A percentile compares a stretch with the other conserved stretches of the same genome.
Evolutionary conservation across 2,888 invertebrate genomes (phyloP).

Genomic region (Adineta ricciae): DNA sequence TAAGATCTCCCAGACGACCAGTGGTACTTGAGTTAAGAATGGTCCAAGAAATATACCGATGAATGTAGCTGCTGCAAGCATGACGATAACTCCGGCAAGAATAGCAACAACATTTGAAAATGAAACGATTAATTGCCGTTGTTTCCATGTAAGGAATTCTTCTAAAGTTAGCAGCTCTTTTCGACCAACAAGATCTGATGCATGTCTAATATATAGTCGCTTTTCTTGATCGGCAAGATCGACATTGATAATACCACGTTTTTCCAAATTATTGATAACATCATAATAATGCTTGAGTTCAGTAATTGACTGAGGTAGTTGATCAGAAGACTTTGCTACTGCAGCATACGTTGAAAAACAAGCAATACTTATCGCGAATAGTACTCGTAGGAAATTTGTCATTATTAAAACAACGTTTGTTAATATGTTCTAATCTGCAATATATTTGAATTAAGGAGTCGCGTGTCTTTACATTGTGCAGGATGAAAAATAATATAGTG

Average conservation of each 20-base stretch:
- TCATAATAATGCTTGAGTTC: not conserved
- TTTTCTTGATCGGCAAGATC: not conserved
- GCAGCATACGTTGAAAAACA: not conserved
- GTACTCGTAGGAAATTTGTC: not conserved
- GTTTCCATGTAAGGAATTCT: constrained; percentile 13
- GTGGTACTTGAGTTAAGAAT: not conserved
- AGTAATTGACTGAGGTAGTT: not conserved
- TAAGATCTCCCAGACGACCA: not conserved
- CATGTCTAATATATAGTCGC: not conserved
- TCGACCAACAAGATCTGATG: not conserved
- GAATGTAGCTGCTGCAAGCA: not conserved
- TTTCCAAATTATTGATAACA: not conserved
- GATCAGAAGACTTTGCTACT: not conserved
- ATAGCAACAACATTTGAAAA: not conserved
- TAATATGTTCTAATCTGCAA: too few species aligned
- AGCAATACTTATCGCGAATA: not conserved
- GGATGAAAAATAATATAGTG: too few species aligned
- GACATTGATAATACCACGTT: not conserved
- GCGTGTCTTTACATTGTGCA: too few species aligned
- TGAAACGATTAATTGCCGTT: not conserved
- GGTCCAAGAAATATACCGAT: not conserved
- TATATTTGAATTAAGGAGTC: too few species aligned
- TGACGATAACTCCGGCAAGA: not conserved
- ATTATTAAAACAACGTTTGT: not conserved
- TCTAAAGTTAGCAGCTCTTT: constrained; percentile 4